These are phyloP conservation scores for Butorides virescens DNA, from an alignment of 2,113 vertebrate genomes.

Conservation along the genomic window DNA sequence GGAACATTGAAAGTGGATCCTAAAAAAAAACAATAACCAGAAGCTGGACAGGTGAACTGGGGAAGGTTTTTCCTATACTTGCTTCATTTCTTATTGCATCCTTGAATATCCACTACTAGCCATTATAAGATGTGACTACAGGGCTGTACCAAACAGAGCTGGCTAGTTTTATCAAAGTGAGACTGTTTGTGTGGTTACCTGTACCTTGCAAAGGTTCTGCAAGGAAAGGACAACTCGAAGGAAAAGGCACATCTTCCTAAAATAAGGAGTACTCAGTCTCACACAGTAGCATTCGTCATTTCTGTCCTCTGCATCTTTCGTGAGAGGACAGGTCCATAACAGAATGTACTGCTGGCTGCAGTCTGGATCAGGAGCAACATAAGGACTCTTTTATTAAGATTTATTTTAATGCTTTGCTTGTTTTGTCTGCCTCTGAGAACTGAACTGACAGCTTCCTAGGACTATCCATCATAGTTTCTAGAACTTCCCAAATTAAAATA, in stretches of 20 bases:
- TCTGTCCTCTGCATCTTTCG: neutral
- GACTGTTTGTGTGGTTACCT: neutral
- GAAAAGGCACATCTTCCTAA: neutral
- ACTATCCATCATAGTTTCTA: neutral
- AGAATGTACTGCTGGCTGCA: neutral
- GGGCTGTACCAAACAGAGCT: accelerated
- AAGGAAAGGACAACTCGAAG: neutral
- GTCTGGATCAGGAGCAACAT: neutral
- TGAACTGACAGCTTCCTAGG: neutral
- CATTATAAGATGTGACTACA: accelerated
- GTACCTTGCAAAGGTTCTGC: neutral
- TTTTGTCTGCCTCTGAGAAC: neutral
- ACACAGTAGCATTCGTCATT: neutral
- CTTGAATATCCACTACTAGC: neutral
- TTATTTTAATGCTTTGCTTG: neutral
- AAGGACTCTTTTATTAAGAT: neutral
- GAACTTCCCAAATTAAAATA: neutral
- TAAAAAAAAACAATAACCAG: neutral
- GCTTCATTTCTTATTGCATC: neutral
- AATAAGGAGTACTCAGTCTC: neutral
- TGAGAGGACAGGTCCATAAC: neutral
- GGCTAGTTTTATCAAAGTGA: neutral
- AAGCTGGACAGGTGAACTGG: neutral
- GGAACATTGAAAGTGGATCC: neutral
- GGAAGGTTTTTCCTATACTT: neutral